Conservation (phyloP, 2,113 vertebrate genomes). For the Acanthisitta chloris region DNA sequence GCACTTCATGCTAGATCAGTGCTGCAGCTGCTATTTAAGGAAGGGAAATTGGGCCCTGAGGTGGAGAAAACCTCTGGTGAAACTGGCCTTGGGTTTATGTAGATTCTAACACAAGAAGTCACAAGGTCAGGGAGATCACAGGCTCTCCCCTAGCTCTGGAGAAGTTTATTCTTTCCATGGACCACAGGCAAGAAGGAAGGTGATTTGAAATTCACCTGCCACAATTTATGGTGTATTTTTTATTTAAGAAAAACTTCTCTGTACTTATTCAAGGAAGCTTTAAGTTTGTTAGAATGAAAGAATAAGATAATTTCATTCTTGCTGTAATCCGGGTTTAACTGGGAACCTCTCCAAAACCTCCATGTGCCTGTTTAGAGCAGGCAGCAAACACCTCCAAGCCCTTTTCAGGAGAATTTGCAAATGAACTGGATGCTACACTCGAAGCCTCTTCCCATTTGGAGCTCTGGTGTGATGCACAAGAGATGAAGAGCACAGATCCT, state of each 20-base stretch:
- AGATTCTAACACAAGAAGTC: not conserved
- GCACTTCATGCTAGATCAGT: not conserved
- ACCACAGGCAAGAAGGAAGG: not conserved
- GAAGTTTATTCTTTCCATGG: not conserved
- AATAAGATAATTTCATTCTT: not conserved
- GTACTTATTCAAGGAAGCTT: not conserved
- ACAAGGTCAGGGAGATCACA: not conserved
- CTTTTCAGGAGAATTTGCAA: not conserved
- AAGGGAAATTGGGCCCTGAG: not conserved
- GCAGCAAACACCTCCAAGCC: not conserved
- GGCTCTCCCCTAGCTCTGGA: not conserved
- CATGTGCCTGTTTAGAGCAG: not conserved
- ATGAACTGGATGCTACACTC: accelerated
- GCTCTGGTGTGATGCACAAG: not conserved
- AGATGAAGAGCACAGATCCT: not conserved
- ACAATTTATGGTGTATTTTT: not conserved
- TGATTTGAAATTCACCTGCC: not conserved
- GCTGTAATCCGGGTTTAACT: not conserved
- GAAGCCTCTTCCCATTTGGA: not conserved
- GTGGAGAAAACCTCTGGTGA: not conserved
- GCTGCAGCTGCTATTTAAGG: not conserved
- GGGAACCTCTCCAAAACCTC: not conserved
- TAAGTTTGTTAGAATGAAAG: not conserved
- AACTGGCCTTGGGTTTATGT: not conserved
- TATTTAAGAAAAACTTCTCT: not conserved